A percentile compares a stretch with the other conserved stretches of the same genome.
phyloP scores from a whole-genome alignment of 2,888 invertebrate species.

The Cinara cedri region DNA sequence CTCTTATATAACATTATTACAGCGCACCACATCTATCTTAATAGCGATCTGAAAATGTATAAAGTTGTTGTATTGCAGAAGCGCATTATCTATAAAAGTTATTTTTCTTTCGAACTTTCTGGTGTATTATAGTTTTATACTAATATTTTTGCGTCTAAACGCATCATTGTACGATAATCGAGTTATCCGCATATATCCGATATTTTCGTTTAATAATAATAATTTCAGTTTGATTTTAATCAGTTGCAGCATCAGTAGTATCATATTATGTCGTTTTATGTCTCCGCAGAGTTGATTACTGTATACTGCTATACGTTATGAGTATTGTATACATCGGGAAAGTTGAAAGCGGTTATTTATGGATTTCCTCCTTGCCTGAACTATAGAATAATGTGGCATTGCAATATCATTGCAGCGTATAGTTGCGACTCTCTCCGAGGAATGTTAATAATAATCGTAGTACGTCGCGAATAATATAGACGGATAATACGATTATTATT shows the following conservation, averaged over 20 bases:
- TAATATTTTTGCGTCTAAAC: constrained; percentile 2
- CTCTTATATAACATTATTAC: background rate
- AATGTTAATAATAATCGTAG: too few relatives aligned
- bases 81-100: constrained; percentile 11
- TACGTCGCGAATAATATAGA: too few relatives aligned
- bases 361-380: too few relatives aligned
- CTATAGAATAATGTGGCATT: too few relatives aligned
- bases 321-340: background rate
- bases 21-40: constrained; percentile 1
- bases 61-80: background rate
- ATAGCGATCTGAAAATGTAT: constrained; percentile 11
- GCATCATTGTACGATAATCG: background rate
- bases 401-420: too few relatives aligned
- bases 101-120: constrained; percentile 34
- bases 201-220: background rate
- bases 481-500: too few relatives aligned
- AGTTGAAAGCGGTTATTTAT: background rate
- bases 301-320: too few relatives aligned
- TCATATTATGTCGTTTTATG: background rate
- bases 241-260: background rate
- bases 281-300: background rate
- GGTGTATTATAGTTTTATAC: background rate
- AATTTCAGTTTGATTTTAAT: constrained; percentile 27
- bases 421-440: too few relatives aligned
- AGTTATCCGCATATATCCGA: background rate